These are phyloP conservation scores for Phymastichus coffea DNA, from an alignment of 1,140 invertebrate species.

Conservation along the genomic window DNA sequence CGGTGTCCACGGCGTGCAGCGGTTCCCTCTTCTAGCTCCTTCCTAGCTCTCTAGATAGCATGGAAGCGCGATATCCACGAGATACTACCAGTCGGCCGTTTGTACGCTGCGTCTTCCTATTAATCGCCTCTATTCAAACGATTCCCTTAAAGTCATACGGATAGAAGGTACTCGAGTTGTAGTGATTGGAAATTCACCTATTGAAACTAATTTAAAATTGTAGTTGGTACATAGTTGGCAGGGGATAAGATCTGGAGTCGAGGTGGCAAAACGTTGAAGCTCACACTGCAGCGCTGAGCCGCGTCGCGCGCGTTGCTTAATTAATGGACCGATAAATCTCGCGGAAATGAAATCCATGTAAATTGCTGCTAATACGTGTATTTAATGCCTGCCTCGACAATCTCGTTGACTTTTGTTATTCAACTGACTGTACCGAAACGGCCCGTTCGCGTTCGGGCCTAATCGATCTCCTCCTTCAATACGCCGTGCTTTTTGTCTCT, in stretches of 20 bases:
- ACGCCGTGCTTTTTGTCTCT: background rate
- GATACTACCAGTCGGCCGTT: too few relatives aligned
- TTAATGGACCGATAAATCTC: conserved; percentile 23
- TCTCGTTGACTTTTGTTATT: conserved; percentile 13
- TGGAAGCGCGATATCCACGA: too few relatives aligned
- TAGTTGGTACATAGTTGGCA: too few relatives aligned
- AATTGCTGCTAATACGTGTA: conserved; percentile 16
- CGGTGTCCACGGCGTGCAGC: background rate
- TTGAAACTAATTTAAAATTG: conserved; percentile 18
- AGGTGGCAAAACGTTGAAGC: too few relatives aligned
- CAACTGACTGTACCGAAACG: background rate
- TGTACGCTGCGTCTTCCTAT: too few relatives aligned
- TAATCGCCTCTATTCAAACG: too few relatives aligned
- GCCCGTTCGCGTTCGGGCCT: background rate
- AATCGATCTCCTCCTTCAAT: background rate
- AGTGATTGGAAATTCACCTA: conserved; percentile 16
- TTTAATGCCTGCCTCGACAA: conserved; percentile 19
- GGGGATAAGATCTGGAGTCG: too few relatives aligned
- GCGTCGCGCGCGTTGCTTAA: background rate
- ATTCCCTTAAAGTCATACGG: too few relatives aligned
- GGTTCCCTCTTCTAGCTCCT: background rate
- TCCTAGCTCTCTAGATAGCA: too few relatives aligned
- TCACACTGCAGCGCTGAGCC: too few relatives aligned
- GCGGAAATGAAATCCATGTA: conserved; percentile 14
- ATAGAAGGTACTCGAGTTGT: too few relatives aligned